phyloP scores from a whole-genome alignment of 2,888 invertebrate species.

The Theretra japonica region DNA sequence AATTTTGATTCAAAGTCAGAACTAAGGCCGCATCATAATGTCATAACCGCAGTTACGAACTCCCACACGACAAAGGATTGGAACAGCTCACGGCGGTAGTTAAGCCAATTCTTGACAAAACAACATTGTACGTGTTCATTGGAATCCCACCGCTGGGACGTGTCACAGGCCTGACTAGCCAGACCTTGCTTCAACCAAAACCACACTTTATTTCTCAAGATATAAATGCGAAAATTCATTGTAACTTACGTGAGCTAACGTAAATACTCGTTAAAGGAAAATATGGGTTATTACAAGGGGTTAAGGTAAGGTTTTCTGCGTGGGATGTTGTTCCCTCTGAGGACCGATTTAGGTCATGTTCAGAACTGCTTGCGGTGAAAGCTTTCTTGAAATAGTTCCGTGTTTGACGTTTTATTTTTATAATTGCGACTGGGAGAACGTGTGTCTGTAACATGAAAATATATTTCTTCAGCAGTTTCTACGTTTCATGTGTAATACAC shows the following conservation, averaged over 20 bases:
- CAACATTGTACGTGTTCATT: slow-evolving; percentile 64
- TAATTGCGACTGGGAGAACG: slow-evolving; percentile 62
- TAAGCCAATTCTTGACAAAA: slow-evolving; percentile 68
- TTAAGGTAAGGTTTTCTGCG: slow-evolving; percentile 50
- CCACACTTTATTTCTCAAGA: slow-evolving; percentile 35
- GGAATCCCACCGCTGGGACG: slow-evolving; percentile 61
- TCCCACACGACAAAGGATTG: slow-evolving; percentile 11
- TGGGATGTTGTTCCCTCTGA: slow-evolving; percentile 54
- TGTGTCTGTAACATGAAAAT: slow-evolving; percentile 57
- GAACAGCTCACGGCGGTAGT: slow-evolving; percentile 34
- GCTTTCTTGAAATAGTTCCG: slow-evolving; percentile 76
- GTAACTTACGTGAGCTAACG: not conserved
- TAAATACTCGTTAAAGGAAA: slow-evolving; percentile 29
- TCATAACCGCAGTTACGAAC: slow-evolving; percentile 14
- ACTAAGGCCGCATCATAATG: slow-evolving; percentile 15
- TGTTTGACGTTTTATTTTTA: slow-evolving; percentile 74
- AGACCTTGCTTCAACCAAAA: slow-evolving; percentile 36
- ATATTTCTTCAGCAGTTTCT: slow-evolving; percentile 31
- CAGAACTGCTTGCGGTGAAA: slow-evolving; percentile 74
- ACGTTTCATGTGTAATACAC: too few relatives aligned
- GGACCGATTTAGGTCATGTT: slow-evolving; percentile 77
- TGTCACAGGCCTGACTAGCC: slow-evolving; percentile 50
- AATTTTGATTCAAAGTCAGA: not conserved
- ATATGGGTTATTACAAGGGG: slow-evolving; percentile 25
- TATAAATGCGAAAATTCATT: not conserved